Percentiles rank a stretch among this genome's conserved stretches.
Evolutionary conservation across 2,113 vertebrate species (phyloP).

Genomic region (Saguinus imperator): DNA sequence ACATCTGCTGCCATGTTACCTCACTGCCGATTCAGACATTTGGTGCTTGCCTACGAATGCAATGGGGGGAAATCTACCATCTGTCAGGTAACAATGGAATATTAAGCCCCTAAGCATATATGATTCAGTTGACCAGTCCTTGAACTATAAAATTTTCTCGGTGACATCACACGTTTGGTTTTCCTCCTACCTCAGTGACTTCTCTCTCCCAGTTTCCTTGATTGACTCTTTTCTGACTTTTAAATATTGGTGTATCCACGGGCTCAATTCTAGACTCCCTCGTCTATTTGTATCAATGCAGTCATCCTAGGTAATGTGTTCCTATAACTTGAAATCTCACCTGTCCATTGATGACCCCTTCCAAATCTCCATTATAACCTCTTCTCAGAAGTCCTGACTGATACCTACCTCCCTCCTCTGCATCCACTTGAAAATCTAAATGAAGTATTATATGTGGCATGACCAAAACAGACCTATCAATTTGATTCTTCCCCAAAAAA

Average conservation of each 20-base stretch:
- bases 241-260: background rate
- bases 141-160: background rate
- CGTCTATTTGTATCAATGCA: background rate
- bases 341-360: background rate
- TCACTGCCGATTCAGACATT: too few relatives aligned
- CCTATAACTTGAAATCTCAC: background rate
- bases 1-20: background rate
- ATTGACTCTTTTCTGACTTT: background rate
- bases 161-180: background rate
- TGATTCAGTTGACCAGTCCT: background rate
- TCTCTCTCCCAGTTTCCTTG: background rate
- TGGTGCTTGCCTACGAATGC: too few relatives aligned
- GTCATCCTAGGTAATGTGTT: background rate
- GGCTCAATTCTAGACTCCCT: background rate
- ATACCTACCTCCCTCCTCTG: background rate
- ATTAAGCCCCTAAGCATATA: background rate
- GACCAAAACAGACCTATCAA: background rate
- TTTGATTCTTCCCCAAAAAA: background rate
- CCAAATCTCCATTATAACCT: background rate
- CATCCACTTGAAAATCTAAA: background rate
- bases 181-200: background rate
- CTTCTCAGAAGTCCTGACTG: background rate
- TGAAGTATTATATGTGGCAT: too few relatives aligned
- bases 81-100: background rate
- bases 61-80: too few relatives aligned